A percentile compares a stretch with the other conserved stretches of the same genome.
Evolutionary conservation across 2,888 invertebrate species (phyloP).

Genomic region (Cerastis leucographa): DNA sequence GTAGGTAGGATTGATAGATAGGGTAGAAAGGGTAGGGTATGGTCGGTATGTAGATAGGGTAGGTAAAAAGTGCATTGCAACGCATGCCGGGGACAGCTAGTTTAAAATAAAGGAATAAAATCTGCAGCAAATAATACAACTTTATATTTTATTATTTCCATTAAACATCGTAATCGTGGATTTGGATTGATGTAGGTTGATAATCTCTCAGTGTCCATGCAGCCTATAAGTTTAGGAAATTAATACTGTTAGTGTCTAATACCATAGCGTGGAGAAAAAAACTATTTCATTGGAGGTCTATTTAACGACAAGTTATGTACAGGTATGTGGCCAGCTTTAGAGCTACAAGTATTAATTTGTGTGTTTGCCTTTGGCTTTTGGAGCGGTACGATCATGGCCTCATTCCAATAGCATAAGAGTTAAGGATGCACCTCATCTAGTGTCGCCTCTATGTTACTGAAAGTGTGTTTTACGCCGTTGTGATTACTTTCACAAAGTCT

Average conservation of each 20-base stretch:
- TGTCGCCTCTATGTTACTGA: not conserved
- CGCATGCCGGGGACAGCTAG: too few relatives aligned
- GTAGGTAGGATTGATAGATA: too few relatives aligned
- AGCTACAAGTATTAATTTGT: not conserved
- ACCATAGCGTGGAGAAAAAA: too few relatives aligned
- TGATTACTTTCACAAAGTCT: not conserved
- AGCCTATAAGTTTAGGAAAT: not conserved
- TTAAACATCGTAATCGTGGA: not conserved
- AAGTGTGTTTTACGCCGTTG: not conserved
- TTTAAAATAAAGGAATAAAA: not conserved
- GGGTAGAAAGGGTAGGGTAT: too few relatives aligned
- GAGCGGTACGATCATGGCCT: not conserved
- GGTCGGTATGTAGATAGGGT: too few relatives aligned
- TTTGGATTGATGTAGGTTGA: not conserved
- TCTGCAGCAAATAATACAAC: not conserved
- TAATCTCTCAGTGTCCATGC: not conserved
- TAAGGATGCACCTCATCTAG: not conserved
- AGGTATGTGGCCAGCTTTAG: not conserved
- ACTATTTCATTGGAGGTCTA: not conserved
- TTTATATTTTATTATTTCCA: not conserved
- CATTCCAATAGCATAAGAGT: not conserved
- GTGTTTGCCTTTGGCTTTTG: too few relatives aligned
- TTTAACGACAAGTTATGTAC: not conserved
- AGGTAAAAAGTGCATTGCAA: too few relatives aligned
- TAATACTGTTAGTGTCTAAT: not conserved